Conservation (phyloP, 2,888 invertebrate species). For the Pediacus dermestoides region DNA sequence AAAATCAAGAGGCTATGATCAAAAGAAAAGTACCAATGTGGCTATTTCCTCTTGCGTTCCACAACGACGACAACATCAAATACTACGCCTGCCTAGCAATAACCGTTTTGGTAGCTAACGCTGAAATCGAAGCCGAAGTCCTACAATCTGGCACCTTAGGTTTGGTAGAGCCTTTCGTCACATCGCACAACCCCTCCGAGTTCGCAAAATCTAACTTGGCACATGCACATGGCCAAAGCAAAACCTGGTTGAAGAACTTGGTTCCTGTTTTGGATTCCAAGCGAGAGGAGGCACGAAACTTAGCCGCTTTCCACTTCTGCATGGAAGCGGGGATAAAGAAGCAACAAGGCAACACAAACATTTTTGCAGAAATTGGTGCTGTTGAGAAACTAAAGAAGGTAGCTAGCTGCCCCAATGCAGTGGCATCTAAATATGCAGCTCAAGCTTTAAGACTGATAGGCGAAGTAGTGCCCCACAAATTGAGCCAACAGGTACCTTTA, state of each 20-base stretch:
- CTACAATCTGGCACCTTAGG: conserved; percentile 94
- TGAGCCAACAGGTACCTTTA: conserved; percentile 96
- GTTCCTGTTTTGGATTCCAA: conserved; percentile 93
- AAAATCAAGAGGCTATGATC: conserved; percentile 97
- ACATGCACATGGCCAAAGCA: conserved; percentile 94
- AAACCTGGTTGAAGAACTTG: conserved; percentile 88
- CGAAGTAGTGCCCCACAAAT: conserved; percentile 94
- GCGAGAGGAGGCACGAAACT: conserved; percentile 90
- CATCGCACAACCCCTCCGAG: conserved; percentile 88
- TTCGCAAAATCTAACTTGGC: conserved; percentile 90
- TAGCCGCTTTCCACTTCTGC: conserved; percentile 97
- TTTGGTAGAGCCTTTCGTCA: conserved; percentile 95
- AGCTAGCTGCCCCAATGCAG: conserved; percentile 96
- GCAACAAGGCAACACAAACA: conserved; percentile 83
- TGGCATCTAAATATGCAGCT: conserved; percentile 95
- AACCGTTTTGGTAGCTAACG: conserved; percentile 92
- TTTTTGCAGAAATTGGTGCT: conserved; percentile 92
- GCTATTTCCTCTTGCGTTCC: conserved; percentile 96
- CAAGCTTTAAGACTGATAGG: conserved; percentile 89
- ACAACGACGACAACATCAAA: conserved; percentile 93
- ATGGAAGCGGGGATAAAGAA: conserved; percentile 99
- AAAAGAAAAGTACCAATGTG: conserved; percentile 91
- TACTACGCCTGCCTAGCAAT: conserved; percentile 99
- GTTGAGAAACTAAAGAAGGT: conserved; percentile 93
- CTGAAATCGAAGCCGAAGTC: conserved; percentile 96